Base-by-base conservation (phyloP, 2,113 vertebrate genomes). In the Corythaixoides concolor region DNA sequence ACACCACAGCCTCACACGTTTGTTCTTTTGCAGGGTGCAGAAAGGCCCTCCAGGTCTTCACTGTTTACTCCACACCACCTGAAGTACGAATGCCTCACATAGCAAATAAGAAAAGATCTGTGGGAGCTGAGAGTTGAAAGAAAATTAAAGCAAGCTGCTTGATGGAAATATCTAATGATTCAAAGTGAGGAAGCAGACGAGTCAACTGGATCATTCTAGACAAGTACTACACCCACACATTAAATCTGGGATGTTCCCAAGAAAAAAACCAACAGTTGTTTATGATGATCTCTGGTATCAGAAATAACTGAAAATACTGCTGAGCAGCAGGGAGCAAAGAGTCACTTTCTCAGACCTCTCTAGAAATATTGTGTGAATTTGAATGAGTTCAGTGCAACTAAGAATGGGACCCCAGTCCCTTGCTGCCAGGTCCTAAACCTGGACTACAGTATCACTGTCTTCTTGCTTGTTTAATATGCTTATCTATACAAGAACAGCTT, bases 111-210 rank as follows among this genome's bases (percentile, higher is more conserved):
- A 81, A 78, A n/a, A 41, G 2, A 49, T 49, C 55, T 67, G 64
- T 81, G 56, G 55, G n/a, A 70, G 33, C 26, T 78, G 33, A 89
- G 24, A 90, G 33, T 27, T 60, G 30, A 60, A 93, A 82, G 19
- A 89, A 92, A 90, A 64, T 67, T 15, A 69, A 77, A 90, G 58
- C 76, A 85, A 85, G 30, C 13, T 90, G 19, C 20, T 62, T 60
- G 58, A 62, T 75, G 41, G 77, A 79, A 96, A 85, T 60, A 69
- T 21, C 39, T 90, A 72, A 72, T 97, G 96, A 96, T 96, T 96
- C 92, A 95, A 96, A 91, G 53, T 66, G 84, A 96, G 96, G 95
- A 97, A 95, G 74, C 55, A 87, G 95, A 92, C 84, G 60, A 93
- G 85, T 92, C 90, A 82, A 3, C 58, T 43, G 58, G 66, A 85